Evolutionary conservation across 2,797 vertebrate species (phyloP).

Genomic region (Melanogrammus aeglefinus): DNA sequence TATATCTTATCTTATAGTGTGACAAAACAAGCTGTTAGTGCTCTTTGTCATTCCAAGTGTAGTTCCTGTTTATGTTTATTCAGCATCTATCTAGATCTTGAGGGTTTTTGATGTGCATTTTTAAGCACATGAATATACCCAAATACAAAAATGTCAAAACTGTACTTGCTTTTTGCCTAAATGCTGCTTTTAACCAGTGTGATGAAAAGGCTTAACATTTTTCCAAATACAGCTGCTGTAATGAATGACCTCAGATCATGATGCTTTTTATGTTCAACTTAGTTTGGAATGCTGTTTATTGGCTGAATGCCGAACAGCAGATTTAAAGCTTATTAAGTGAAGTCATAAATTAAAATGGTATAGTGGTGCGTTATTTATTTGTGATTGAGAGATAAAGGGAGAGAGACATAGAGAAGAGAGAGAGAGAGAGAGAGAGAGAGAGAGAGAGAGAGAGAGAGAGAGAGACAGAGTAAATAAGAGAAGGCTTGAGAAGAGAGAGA

Average conservation of each 20-base stretch:
- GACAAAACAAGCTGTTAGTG: too few species aligned
- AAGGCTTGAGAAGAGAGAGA: too few species aligned
- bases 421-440: too few species aligned
- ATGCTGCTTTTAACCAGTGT: neutral
- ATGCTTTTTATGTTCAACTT: neutral
- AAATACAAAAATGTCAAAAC: neutral
- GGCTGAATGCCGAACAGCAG: neutral
- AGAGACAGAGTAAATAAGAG: too few species aligned
- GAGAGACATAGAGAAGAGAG: neutral
- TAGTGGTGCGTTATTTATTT: neutral
- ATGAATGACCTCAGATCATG: too few species aligned
- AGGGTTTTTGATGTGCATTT: neutral
- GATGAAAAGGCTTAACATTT: neutral
- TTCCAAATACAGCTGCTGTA: too few species aligned
- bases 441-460: too few species aligned
- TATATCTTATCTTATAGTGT: too few species aligned
- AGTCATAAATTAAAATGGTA: neutral
- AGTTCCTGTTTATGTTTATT: neutral
- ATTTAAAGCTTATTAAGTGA: neutral
- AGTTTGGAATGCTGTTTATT: neutral
- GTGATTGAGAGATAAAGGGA: neutral
- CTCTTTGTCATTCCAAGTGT: neutral
- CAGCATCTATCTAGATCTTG: too few species aligned
- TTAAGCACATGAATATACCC: neutral
- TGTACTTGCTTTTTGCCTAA: neutral